Percentiles rank a stretch among this genome's conserved stretches.
Evolutionary conservation across 30 jellyfish, hydroid and myxozoan genomes (phyloP).

Genomic region (Turritopsis dohrnii): DNA sequence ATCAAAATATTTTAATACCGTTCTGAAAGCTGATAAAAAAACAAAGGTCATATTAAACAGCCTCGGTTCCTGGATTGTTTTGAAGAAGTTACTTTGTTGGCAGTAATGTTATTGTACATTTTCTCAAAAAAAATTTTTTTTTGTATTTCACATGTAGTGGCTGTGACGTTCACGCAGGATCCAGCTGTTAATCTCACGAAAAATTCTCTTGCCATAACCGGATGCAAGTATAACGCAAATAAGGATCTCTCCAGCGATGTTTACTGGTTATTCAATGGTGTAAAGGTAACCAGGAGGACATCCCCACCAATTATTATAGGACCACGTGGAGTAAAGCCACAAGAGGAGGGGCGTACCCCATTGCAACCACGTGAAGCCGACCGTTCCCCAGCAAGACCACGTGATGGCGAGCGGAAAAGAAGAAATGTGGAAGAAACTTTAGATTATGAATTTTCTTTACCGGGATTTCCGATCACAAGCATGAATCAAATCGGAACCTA

Average conservation of each 20-base stretch:
- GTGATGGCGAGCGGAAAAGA: neutral
- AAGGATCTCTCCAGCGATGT: neutral
- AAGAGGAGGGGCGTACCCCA: too few species aligned
- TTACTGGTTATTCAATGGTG: neutral
- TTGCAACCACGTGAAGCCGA: too few species aligned
- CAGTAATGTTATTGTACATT: too few species aligned
- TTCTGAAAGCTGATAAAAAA: too few species aligned
- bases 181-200: neutral
- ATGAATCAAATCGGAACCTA: neutral
- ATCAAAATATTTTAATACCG: too few species aligned
- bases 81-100: too few species aligned
- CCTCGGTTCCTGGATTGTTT: too few species aligned
- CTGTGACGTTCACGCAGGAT: neutral
- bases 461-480: neutral
- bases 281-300: neutral
- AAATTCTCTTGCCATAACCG: neutral
- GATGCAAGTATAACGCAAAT: conserved; percentile 5
- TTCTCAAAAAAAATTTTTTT: too few species aligned
- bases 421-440: neutral
- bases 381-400: too few species aligned
- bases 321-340: too few species aligned
- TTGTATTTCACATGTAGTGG: neutral
- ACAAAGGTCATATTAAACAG: too few species aligned
- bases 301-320: neutral
- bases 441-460: neutral